Base-by-base conservation (phyloP, 2,113 vertebrate genomes). In the Paedocypris sp. region DNA sequence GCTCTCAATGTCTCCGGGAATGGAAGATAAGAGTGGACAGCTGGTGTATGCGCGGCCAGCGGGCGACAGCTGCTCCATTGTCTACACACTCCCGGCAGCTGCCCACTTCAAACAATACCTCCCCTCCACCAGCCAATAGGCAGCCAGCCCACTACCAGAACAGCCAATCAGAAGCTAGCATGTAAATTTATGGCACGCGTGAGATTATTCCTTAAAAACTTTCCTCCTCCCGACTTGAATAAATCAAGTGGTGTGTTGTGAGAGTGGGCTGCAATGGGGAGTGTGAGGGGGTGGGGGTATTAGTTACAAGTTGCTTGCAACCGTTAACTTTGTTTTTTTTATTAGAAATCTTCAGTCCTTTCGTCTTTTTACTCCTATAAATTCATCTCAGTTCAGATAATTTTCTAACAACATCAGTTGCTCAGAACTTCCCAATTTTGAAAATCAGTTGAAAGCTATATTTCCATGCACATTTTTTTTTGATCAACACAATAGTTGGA, bases 61-160 rank as follows among this genome's bases (percentile, higher is more conserved):
- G 90, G 87, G 77, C 82, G 93, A 96, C 94, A 98, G 94, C 94
- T 98, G 94, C 93, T 88, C 91, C 83, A 98, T 98, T 97, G 94
- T 98, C 86, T 91, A 80, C 80, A 78, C 88, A 85, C 89, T 90
- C 88, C 86, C 89, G 86, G 85, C 84, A 87, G 85, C 86, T 88
- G 86, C 86, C 87, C 82, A 83, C 82, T 85, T 85, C 83, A 85
- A 91, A 94, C 93, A 94, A 94, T 93, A 91, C 91, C 88, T 85
- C 82, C 76, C 82, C 72, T 73, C 72, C 73, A 62, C 82, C 75
- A 80, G 70, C 91, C 91, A 92, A 91, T 91, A 77, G 78, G 76
- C 71, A 72, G 41, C 72, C 61, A 73, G 77, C 78, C 73, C 82
- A 77, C 73, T 77, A 71, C 71, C 64, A 18, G 29, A 71, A 68